phyloP scores from a whole-genome alignment of 2,113 vertebrate genomes.

The Pseudopodoces humilis region DNA sequence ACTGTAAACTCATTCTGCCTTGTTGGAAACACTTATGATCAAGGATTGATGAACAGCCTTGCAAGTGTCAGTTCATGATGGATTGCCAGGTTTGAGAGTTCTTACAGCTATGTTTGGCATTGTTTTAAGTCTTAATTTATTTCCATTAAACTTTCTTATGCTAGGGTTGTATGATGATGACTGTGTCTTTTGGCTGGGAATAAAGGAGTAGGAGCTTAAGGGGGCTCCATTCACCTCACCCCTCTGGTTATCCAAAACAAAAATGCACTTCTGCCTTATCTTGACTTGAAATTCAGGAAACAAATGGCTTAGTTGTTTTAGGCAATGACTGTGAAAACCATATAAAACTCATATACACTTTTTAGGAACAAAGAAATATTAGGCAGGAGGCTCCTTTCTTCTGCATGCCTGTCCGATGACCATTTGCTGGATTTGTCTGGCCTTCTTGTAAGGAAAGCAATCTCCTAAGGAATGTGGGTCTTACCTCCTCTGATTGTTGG shows the following conservation, averaged over 20 bases:
- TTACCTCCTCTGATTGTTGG: not conserved
- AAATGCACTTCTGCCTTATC: not conserved
- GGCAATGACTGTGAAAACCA: not conserved
- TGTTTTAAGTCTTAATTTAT: not conserved
- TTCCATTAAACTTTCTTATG: not conserved
- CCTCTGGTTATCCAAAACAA: not conserved
- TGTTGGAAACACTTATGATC: not conserved
- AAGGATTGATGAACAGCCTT: not conserved
- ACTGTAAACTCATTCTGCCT: not conserved
- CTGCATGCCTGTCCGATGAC: not conserved
- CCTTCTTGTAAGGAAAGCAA: not conserved
- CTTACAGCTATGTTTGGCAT: not conserved
- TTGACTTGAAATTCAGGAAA: not conserved
- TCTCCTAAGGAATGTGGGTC: accelerated
- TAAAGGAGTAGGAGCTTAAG: not conserved
- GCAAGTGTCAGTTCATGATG: not conserved
- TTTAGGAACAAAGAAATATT: not conserved
- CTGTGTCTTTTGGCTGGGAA: not conserved
- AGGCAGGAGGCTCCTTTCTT: not conserved
- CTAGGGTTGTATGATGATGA: not conserved
- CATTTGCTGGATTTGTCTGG: not conserved
- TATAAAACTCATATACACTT: not conserved
- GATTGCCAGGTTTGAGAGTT: not conserved
- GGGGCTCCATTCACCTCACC: not conserved
- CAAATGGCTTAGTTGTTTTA: not conserved